A percentile compares a stretch with the other conserved stretches of the same genome.
Evolutionary conservation across 2,888 invertebrate genomes (phyloP).

Genomic region (Brachypterus glaber): DNA sequence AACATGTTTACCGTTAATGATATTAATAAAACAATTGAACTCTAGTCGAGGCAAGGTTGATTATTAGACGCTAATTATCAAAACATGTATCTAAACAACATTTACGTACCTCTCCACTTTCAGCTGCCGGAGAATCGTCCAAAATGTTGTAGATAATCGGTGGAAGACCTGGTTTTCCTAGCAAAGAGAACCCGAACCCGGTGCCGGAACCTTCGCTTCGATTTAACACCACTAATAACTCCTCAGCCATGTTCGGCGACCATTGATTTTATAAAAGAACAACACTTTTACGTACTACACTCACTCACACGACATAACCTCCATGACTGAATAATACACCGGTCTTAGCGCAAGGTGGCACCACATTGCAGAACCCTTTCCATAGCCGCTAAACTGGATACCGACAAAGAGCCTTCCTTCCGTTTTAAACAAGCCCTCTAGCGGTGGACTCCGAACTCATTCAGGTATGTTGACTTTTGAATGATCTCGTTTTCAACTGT

Average conservation of each 20-base stretch:
- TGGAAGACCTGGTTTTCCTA: conserved; percentile 84
- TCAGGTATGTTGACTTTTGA: too few species aligned
- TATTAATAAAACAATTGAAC: too few species aligned
- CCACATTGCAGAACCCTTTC: too few species aligned
- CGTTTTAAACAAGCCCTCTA: too few species aligned
- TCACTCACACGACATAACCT: conserved; percentile 35
- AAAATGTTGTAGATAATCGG: conserved; percentile 90
- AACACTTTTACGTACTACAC: conserved; percentile 22
- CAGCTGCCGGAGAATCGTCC: conserved; percentile 87
- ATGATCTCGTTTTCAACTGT: too few species aligned
- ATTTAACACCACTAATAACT: conserved; percentile 79
- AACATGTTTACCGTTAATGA: too few species aligned
- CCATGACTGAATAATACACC: conserved; percentile 31
- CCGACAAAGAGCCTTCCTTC: too few species aligned
- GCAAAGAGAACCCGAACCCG: conserved; percentile 85
- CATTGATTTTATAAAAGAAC: conserved; percentile 34
- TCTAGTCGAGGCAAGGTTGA: conserved; percentile 9
- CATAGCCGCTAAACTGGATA: too few species aligned
- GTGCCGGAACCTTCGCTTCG: conserved; percentile 81
- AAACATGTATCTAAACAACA: conserved; percentile 10
- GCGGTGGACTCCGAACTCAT: too few species aligned
- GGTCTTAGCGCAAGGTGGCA: conserved; percentile 25
- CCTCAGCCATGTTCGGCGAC: conserved; percentile 66
- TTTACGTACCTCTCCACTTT: conserved; percentile 72
- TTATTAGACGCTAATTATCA: conserved; percentile 11